Evolutionary conservation across 2,113 vertebrate genomes (phyloP), one percentile per base, ranked within the genome.

Genomic region (Panthera uncia): DNA sequence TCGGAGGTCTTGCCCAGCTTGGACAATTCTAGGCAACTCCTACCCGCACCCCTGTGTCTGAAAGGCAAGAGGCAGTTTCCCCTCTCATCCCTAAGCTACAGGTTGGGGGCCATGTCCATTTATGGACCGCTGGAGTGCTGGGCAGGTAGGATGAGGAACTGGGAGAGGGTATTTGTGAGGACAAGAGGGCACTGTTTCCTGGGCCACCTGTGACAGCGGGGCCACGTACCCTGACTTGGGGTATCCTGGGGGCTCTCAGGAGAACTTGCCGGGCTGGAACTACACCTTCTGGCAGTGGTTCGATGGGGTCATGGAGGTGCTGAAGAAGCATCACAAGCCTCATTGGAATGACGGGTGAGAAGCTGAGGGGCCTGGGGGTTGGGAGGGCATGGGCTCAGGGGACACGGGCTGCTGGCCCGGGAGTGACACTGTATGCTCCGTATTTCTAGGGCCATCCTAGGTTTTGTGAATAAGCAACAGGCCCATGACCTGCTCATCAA

Each of bases 271-370:
- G 0, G 99, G 99, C 45, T 99, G 99, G 98, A 99, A 99, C 98
- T 99, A 99, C 97, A 99, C 99, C 61, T 99, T 99, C 98, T 99
- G 99, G 99, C 99, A 99, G 98, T 99, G 99, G 99, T 99, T 99
- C 45, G 99, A 99, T 0, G 99, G 99, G 5, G 99, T 99, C 80
- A 99, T 99, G 99, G 99, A 99, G 90, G 99, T 99, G 87, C 99
- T 99, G 66, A 99, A 99, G 98, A 99, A 99, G 78, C 99, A 99
- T 95, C 99, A 99, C 86, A 99, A 99, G 97, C 99, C 99, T 2
- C 99, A 99, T 94, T 99, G 99, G 99, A 99, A 99, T 21, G 99
- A 99, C 0, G 99, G 99, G 99, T 99, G 98, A 99, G 99, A 90
- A 69, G 0, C 1, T 36, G 84, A 19, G 16, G 3, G 68, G 31